These are phyloP conservation scores for Drosophila athabasca DNA, from an alignment of 1,140 invertebrate species.

Conservation along the genomic window DNA sequence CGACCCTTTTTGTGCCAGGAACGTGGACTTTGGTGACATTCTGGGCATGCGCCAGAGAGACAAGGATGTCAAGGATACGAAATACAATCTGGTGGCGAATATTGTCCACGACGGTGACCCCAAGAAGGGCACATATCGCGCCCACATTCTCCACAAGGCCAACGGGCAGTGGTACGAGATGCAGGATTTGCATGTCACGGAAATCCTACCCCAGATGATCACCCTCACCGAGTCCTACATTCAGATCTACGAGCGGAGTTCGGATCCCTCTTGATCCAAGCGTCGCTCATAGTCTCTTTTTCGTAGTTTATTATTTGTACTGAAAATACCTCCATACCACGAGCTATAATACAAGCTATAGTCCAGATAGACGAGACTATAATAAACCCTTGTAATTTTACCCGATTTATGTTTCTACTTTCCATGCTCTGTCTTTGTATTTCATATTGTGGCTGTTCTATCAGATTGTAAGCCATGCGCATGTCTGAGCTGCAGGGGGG, in stretches of 20 bases:
- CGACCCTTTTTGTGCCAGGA: conserved; percentile 85
- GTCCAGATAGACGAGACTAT: too few species aligned
- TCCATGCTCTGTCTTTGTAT: too few species aligned
- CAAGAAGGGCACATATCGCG: conserved; percentile 96
- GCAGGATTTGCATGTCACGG: conserved; percentile 99
- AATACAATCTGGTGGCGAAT: conserved; percentile 98
- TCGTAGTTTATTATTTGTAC: too few species aligned
- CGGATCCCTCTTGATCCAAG: conserved; percentile 44
- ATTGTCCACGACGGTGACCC: conserved; percentile 99
- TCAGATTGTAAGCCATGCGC: too few species aligned
- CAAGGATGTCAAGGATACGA: conserved; percentile 89
- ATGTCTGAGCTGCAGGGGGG: background rate
- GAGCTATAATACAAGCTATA: too few species aligned
- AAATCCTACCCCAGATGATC: conserved; percentile 99
- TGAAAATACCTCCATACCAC: too few species aligned
- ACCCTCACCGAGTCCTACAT: conserved; percentile 99
- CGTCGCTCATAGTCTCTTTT: too few species aligned
- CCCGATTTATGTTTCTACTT: too few species aligned
- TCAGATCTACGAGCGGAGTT: conserved; percentile 89
- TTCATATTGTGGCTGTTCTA: too few species aligned
- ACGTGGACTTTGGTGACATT: conserved; percentile 98
- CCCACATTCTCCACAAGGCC: conserved; percentile 97
- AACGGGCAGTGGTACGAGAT: conserved; percentile 95
- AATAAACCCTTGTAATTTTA: too few species aligned
- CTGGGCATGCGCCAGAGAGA: conserved; percentile 93